Conservation (phyloP, 2,113 vertebrate genomes). For the Albula goreensis region DNA sequence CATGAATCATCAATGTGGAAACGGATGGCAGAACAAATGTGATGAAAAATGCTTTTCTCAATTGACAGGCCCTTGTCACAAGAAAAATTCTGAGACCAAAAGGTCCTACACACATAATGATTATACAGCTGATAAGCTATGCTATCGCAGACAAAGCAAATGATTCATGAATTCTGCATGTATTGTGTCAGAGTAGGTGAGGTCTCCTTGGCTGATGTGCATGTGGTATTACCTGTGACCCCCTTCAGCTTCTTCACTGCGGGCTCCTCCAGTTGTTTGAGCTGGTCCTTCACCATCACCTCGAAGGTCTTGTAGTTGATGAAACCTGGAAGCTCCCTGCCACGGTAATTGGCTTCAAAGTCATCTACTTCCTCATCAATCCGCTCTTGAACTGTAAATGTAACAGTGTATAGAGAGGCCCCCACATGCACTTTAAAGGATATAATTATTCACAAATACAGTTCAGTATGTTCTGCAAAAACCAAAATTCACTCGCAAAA, state of each 20-base stretch:
- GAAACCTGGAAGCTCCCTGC: slow-evolving; percentile 81
- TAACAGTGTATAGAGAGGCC: slow-evolving; percentile 19
- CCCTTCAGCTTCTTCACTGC: slow-evolving; percentile 69
- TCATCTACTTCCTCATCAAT: slow-evolving; percentile 46
- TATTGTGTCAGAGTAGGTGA: not conserved
- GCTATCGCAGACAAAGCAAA: too few species aligned
- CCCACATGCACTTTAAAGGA: too few species aligned
- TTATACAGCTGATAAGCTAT: not conserved
- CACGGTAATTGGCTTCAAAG: slow-evolving; percentile 74
- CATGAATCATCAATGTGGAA: too few species aligned
- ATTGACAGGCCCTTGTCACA: too few species aligned
- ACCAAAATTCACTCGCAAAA: too few species aligned
- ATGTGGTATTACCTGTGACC: slow-evolving; percentile 43
- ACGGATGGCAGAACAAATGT: too few species aligned
- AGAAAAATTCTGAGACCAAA: too few species aligned
- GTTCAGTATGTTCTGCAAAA: too few species aligned
- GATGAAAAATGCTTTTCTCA: too few species aligned
- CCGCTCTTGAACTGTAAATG: slow-evolving; percentile 55
- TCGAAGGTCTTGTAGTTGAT: slow-evolving; percentile 83
- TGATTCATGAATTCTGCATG: too few species aligned
- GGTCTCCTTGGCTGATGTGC: not conserved
- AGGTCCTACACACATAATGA: not conserved
- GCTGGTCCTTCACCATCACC: slow-evolving; percentile 71
- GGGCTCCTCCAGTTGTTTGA: slow-evolving; percentile 74
- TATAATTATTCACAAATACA: too few species aligned